phyloP scores from a whole-genome alignment of 2,113 vertebrate species.

The Caracal caracal region DNA sequence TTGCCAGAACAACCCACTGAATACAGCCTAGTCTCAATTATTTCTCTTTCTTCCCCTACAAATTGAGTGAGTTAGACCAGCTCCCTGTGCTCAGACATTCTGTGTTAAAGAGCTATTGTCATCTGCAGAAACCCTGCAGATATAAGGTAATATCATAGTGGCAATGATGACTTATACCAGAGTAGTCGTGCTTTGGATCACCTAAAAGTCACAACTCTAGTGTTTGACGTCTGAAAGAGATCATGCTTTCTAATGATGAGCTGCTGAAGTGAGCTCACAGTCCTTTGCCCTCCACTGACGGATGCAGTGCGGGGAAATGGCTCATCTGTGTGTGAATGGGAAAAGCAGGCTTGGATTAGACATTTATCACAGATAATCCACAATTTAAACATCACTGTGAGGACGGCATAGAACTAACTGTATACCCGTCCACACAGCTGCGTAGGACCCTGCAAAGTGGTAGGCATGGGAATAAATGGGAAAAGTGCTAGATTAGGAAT shows the following conservation, averaged over 20 bases:
- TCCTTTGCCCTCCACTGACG: background rate
- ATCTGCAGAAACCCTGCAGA: background rate
- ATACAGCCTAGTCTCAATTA: background rate
- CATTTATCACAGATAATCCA: background rate
- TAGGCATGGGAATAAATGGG: background rate
- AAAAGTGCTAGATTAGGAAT: background rate
- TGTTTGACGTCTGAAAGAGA: background rate
- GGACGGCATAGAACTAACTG: background rate
- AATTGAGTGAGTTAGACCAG: background rate
- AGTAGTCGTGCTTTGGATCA: background rate
- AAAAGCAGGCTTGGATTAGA: background rate
- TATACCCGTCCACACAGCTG: background rate
- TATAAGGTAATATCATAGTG: background rate
- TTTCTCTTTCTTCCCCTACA: conserved; percentile 35
- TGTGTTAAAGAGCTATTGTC: background rate
- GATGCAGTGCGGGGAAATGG: background rate
- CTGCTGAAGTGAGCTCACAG: background rate
- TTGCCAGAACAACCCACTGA: background rate
- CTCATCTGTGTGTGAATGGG: background rate
- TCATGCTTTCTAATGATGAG: background rate
- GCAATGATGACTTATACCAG: background rate
- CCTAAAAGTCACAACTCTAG: background rate
- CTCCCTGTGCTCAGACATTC: background rate
- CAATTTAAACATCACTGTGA: background rate
- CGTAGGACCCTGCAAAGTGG: background rate